Base-by-base conservation (phyloP, 2,888 invertebrate genomes). In the Drosophila barbarae region DNA sequence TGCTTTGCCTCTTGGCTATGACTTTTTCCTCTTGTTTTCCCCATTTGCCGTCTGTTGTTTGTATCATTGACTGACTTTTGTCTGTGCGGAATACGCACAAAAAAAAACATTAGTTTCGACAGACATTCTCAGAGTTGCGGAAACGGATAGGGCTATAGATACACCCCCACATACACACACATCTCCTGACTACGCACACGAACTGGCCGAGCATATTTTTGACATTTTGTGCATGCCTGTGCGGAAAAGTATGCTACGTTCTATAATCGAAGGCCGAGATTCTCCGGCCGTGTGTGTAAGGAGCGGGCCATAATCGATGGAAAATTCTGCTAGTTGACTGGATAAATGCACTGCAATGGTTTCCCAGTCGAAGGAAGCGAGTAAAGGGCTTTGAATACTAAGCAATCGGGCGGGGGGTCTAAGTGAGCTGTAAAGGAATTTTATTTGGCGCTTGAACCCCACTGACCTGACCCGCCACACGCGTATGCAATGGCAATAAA, bases 261-360 rank as follows among this genome's bases (percentile, higher is more conserved):
- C 60, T 56, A 74, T 71, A 80, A 80, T 80, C 81, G 74, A 70
- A 74, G 64, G 65, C 70, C 52, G 66, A 69, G 78, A 76, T 78
- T 73, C 44, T 60, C 46, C 42, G 51, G 44, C 41, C n/a, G 41
- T 18, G 36, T 46, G 32, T 28, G n/a, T 30, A 44, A 51, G 44
- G 26, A 32, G 49, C 36, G 34, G 38, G 36, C 36, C 4, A 13
- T 21, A 51, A 59, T 32, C 42, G 10, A 38, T 46, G 8, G 38
- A 46, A 46, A 39, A 46, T 49, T 18, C 55, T 39, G 18, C 8
- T 39, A 46, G 38, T 58, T 44, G 42, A 50, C 50, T 50, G n/a
- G 30, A 35, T 15, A 39, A 36, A 55, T 60, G 60, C 49, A 50
- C 30, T 61, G 47, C 32, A 49, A 60, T 44, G 51, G 51, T 10